phyloP scores from a whole-genome alignment of 2,113 vertebrate species.

The Helogale parvula region DNA sequence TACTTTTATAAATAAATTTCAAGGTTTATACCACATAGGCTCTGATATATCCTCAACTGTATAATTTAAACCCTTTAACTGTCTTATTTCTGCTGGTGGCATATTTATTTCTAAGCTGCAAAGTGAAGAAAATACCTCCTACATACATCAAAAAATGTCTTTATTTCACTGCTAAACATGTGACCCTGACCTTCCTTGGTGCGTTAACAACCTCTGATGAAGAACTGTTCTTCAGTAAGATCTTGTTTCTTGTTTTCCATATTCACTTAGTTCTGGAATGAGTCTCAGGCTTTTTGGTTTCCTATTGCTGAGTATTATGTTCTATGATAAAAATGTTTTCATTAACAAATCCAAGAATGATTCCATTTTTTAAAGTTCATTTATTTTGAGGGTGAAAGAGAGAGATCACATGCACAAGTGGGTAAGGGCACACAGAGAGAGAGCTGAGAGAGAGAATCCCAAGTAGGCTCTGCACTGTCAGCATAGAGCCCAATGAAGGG shows the following conservation, averaged over 20 bases:
- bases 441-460: too few species aligned
- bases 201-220: not conserved
- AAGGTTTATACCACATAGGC: not conserved
- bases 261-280: constrained; percentile 8
- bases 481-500: too few species aligned
- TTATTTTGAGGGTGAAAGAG: too few species aligned
- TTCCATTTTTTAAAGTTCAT: not conserved
- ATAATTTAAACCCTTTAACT: constrained; percentile 34
- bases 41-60: not conserved
- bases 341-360: not conserved
- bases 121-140: not conserved
- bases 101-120: not conserved
- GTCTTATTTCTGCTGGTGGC: not conserved
- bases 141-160: not conserved
- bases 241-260: not conserved
- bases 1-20: not conserved
- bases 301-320: not conserved
- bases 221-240: constrained; percentile 38
- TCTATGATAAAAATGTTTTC: not conserved
- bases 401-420: too few species aligned
- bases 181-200: not conserved
- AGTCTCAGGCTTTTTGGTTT: not conserved
- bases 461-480: too few species aligned
- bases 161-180: constrained; percentile 26
- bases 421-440: too few species aligned